These are phyloP conservation scores for Equus quagga DNA, from an alignment of 2,113 vertebrate species.

Conservation along the genomic window DNA sequence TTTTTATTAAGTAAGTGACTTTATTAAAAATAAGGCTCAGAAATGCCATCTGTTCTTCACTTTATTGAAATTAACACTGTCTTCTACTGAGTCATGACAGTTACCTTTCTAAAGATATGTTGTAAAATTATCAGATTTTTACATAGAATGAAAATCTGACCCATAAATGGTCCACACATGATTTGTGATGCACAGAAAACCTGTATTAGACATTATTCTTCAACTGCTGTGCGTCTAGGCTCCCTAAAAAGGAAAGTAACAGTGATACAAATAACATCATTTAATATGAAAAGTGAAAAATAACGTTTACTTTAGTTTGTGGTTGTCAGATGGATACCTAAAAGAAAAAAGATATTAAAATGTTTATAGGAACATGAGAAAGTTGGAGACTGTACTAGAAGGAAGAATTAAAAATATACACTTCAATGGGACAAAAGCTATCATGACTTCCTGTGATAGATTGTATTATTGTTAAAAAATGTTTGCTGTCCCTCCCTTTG, in stretches of 20 bases:
- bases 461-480: neutral
- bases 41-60: neutral
- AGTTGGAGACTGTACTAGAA: neutral
- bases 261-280: neutral
- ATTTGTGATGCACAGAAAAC: neutral
- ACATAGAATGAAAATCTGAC: conserved; percentile 3
- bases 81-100: neutral
- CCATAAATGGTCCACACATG: neutral
- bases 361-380: neutral
- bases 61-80: neutral
- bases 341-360: neutral
- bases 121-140: neutral
- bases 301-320: neutral
- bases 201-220: neutral
- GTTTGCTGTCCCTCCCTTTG: neutral
- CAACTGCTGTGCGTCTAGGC: neutral
- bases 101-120: neutral
- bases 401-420: neutral
- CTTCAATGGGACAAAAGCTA: neutral
- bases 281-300: conserved; percentile 32
- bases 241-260: neutral
- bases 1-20: neutral
- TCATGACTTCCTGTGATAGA: neutral
- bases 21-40: neutral
- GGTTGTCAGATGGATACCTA: neutral